Evolutionary conservation across 2,113 vertebrate species (phyloP).

Genomic region (Leptocoma aspasia): DNA sequence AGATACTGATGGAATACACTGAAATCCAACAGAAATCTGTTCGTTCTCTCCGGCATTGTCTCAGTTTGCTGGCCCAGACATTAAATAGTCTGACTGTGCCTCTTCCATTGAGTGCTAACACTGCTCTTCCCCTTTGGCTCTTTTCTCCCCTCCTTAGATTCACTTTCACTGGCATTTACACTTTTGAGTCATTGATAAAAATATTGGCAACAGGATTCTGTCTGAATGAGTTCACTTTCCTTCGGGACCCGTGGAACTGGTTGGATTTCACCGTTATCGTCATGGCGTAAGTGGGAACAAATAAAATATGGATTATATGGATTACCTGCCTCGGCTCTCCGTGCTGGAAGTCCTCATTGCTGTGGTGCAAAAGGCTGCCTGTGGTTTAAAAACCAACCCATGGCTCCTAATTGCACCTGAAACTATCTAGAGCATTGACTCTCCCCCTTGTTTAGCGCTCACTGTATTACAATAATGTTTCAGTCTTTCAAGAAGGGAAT

Average conservation of each 20-base stretch:
- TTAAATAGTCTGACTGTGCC: background rate
- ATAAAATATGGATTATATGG: background rate
- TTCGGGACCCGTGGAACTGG: conserved; percentile 98
- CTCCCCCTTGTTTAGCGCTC: background rate
- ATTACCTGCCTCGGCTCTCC: fast-evolving
- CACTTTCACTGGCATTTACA: conserved; percentile 94
- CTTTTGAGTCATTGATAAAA: conserved; percentile 94
- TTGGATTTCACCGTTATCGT: conserved; percentile 91
- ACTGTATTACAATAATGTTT: fast-evolving
- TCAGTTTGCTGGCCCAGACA: background rate
- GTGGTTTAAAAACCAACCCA: background rate
- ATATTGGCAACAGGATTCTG: conserved; percentile 95
- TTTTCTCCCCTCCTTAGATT: conserved; percentile 71
- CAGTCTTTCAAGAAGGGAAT: background rate
- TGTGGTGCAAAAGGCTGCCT: background rate
- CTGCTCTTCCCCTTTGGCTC: background rate
- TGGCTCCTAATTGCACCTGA: background rate
- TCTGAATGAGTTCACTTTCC: conserved; percentile 87
- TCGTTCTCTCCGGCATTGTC: background rate
- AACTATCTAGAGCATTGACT: background rate
- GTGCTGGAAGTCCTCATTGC: background rate
- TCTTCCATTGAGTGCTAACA: background rate
- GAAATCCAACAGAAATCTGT: background rate
- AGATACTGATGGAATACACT: background rate
- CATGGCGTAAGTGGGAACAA: conserved; percentile 86